Evolutionary conservation across 1,140 invertebrate species (phyloP), one percentile per base, ranked within the genome.

Genomic region (Atta texana): DNA sequence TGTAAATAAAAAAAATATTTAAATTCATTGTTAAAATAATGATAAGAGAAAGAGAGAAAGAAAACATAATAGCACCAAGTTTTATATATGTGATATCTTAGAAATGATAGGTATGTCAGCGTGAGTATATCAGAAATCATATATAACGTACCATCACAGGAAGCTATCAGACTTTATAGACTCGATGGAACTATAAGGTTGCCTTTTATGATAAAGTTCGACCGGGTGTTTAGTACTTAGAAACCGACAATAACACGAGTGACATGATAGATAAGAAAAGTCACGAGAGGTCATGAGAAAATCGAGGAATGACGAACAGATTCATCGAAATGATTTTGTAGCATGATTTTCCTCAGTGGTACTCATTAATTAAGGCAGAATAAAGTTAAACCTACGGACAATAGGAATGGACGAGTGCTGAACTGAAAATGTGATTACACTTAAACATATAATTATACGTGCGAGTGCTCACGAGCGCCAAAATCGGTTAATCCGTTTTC

Each of bases 141-240:
- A 31, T 75, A 84, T 63, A 81, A 71, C 55, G 49, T 51, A 51
- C n/a, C 16, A 75, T 0, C 28, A 61, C 80, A 63, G 55, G 55
- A 84, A 84, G 57, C 63, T 84, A 84, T 75, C 80, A 74, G 24
- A 75, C 55, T 75, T 74, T 84, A 63, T 75, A 75, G 69, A 75
- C 80, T 16, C 39, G 80, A 24, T 84, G 8, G 57, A 84, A 84
- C 69, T 84, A 34, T 34, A 34, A 75, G 69, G 57, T 57, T 84
- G 39, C 28, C 39, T 49, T 44, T 39, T 82, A 71, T 55, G 55
- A 84, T 84, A 84, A 84, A 84, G 53, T 75, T 84, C 44, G 57
- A 49, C n/a, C 18, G 55, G 18, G 55, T 75, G 10, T 71, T 84
- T 71, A 59, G 16, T 57, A 31, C 16, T 24, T 75, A 75, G 72